Percentiles rank a stretch among this genome's conserved stretches.
These are phyloP conservation scores for Rambutsinella grinnellia DNA, from an alignment of 2,888 invertebrate species.

Conservation along the genomic window DNA sequence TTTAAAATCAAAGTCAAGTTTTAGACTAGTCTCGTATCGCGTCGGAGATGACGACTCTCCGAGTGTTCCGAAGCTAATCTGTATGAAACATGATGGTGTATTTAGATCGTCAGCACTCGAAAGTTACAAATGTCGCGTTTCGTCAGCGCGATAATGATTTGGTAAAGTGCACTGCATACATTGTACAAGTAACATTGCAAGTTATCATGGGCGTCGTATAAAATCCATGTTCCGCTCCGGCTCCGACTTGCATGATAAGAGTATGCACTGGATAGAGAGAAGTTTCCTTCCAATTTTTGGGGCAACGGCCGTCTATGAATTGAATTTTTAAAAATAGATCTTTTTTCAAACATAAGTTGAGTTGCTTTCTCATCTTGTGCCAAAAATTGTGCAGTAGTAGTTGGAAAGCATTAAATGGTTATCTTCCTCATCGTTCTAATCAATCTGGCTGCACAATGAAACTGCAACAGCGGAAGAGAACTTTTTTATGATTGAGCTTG, in stretches of 20 bases:
- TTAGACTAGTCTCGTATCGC: slow-evolving; percentile 52
- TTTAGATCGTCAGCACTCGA: background rate
- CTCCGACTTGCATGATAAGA: no score
- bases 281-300: slow-evolving; percentile 51
- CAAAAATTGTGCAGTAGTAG: no score
- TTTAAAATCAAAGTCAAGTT: slow-evolving; percentile 60
- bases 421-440: background rate
- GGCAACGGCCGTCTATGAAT: slow-evolving; percentile 66
- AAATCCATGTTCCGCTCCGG: no score
- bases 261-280: background rate
- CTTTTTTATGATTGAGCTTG: background rate
- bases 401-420: slow-evolving; percentile 14
- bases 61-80: slow-evolving; percentile 9
- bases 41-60: slow-evolving; percentile 44
- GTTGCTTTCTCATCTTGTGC: slow-evolving; percentile 18
- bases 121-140: no score
- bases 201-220: no score
- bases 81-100: no score
- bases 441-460: background rate
- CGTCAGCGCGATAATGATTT: no score
- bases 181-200: no score
- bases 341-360: slow-evolving; percentile 6
- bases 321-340: slow-evolving; percentile 62
- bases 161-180: no score
- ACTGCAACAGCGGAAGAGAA: background rate